A percentile compares a stretch with the other conserved stretches of the same genome.
Evolutionary conservation across 2,888 invertebrate species (phyloP).

Genomic region (Axea sp.): DNA sequence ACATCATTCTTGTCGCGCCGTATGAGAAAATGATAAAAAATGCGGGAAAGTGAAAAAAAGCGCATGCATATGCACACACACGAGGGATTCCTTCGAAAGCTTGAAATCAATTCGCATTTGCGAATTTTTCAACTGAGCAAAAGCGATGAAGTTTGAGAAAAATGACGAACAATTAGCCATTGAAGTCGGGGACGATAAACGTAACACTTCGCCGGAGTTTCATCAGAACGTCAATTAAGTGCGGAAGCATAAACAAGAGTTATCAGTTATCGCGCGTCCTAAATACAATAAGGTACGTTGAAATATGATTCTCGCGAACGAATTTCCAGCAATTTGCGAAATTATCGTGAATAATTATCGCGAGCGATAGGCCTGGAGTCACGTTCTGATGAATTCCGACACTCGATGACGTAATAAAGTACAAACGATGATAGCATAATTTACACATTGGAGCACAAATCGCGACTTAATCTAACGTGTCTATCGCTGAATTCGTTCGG

Average conservation of each 20-base stretch:
- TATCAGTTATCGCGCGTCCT: conserved; percentile 59
- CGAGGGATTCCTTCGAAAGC: too few relatives aligned
- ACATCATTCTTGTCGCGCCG: conserved; percentile 24
- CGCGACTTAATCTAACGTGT: conserved; percentile 42
- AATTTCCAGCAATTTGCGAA: conserved; percentile 61
- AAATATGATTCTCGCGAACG: conserved; percentile 61
- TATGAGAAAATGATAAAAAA: too few relatives aligned
- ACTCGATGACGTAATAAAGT: conserved; percentile 58
- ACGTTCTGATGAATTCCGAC: conserved; percentile 63
- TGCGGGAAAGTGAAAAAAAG: too few relatives aligned
- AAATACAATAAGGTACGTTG: conserved; percentile 62
- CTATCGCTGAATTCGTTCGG: conserved; percentile 39
- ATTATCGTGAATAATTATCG: conserved; percentile 60
- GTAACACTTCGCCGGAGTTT: conserved; percentile 49
- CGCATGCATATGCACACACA: too few relatives aligned
- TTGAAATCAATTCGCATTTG: conserved; percentile 11
- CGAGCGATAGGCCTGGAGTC: conserved; percentile 53
- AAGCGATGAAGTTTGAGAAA: conserved; percentile 4
- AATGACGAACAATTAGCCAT: conserved; percentile 43
- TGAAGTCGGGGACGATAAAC: conserved; percentile 22
- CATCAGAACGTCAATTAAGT: conserved; percentile 61
- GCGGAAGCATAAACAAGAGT: conserved; percentile 59
- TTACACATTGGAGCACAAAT: conserved; percentile 54
- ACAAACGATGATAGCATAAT: conserved; percentile 50
- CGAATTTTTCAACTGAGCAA: conserved; percentile 44